Evolutionary conservation across 2,797 vertebrate species (phyloP).

Genomic region (Sebastes minor): DNA sequence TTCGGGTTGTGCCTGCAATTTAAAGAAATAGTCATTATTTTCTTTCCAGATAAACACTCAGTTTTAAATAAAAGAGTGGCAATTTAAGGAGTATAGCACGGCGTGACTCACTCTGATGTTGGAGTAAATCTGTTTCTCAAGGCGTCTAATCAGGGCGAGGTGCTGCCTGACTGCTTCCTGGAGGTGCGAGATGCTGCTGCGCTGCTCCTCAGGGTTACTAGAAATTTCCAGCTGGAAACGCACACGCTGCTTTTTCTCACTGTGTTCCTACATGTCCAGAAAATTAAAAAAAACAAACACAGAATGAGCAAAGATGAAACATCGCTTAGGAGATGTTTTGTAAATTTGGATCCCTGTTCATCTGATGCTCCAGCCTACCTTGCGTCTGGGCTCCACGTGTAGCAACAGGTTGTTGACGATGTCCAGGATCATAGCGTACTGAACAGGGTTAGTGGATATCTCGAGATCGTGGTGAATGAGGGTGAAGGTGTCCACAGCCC

Average conservation of each 20-base stretch:
- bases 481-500: conserved; percentile 97
- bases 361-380: conserved; percentile 77
- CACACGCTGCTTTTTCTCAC: conserved; percentile 97
- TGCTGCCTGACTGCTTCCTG: conserved; percentile 97
- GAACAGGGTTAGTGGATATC: conserved; percentile 97
- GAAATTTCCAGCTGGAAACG: conserved; percentile 99
- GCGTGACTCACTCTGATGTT: conserved; percentile 87
- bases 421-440: conserved; percentile 99
- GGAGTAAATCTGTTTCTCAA: conserved; percentile 99
- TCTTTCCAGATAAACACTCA: background rate
- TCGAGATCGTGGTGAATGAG: conserved; percentile 98
- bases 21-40: background rate
- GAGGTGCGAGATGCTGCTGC: conserved; percentile 95
- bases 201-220: conserved; percentile 98
- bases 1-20: conserved; percentile 87
- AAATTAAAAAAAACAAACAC: background rate
- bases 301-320: background rate
- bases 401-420: conserved; percentile 97
- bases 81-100: background rate
- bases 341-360: background rate
- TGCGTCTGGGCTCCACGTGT: conserved; percentile 96
- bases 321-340: background rate
- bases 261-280: conserved; percentile 88
- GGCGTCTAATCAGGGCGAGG: conserved; percentile 91
- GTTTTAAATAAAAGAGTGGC: background rate